These are phyloP conservation scores for Acipenser ruthenus DNA, from an alignment of 2,797 vertebrate genomes.

Conservation along the genomic window DNA sequence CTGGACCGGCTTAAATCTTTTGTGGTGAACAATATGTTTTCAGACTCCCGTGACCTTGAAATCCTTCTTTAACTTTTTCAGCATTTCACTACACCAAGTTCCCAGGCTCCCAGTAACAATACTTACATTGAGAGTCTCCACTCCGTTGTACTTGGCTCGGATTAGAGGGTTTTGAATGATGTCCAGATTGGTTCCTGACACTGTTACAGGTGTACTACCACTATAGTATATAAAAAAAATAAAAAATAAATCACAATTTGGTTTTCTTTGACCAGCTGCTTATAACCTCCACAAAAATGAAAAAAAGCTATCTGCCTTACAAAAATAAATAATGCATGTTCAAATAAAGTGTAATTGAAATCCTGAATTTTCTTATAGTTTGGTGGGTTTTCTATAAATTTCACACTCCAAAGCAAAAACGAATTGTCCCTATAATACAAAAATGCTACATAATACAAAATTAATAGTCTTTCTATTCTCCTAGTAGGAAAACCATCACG, in stretches of 20 bases:
- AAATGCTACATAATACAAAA: no score
- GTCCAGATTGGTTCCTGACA: slow-evolving; percentile 91
- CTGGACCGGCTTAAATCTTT: background rate
- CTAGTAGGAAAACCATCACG: no score
- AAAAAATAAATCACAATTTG: background rate
- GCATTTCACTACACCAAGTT: background rate
- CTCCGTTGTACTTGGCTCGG: slow-evolving; percentile 84
- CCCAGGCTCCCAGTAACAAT: slow-evolving; percentile 3
- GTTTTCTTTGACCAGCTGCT: no score
- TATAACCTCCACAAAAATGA: no score
- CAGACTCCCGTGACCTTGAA: background rate
- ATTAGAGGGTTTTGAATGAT: slow-evolving; percentile 94
- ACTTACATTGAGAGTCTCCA: slow-evolving; percentile 90
- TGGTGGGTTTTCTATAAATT: no score
- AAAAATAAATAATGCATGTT: no score
- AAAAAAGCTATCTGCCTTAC: no score
- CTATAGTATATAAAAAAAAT: slow-evolving; percentile 43
- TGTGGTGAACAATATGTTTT: background rate
- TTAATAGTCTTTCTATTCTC: no score
- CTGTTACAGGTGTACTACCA: slow-evolving; percentile 87
- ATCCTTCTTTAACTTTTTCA: slow-evolving; percentile 4
- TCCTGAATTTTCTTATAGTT: no score
- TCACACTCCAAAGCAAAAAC: no score
- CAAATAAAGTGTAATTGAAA: no score
- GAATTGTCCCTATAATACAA: no score